Conservation (phyloP, 2,888 invertebrate species). For the Campoletis raptor region DNA sequence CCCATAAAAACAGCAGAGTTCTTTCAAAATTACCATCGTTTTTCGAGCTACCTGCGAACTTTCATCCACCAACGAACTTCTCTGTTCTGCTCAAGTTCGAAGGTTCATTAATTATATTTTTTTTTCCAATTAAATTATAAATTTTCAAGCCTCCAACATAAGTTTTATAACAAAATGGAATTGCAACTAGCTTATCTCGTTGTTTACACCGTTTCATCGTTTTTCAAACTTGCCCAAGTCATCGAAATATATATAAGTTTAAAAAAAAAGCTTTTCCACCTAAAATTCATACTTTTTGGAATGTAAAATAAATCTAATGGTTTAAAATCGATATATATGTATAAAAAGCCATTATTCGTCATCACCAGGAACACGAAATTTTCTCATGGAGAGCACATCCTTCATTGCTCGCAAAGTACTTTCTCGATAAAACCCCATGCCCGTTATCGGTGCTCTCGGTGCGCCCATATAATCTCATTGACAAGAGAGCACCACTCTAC, state of each 20-base stretch:
- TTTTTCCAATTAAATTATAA: too few species aligned
- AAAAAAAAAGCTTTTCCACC: neutral
- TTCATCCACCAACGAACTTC: neutral
- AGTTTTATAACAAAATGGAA: neutral
- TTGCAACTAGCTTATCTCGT: neutral
- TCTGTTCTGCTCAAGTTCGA: neutral
- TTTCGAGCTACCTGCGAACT: neutral
- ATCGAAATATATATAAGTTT: neutral
- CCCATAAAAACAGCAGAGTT: neutral
- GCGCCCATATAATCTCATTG: conserved; percentile 42
- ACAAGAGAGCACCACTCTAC: conserved; percentile 44
- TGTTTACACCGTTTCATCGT: neutral
- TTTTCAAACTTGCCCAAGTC: neutral
- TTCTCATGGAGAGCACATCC: neutral
- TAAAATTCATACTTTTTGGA: neutral
- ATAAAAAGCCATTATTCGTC: neutral
- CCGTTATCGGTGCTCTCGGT: conserved; percentile 42
- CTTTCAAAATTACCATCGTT: neutral
- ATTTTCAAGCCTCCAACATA: too few species aligned
- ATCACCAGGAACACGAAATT: conserved; percentile 1
- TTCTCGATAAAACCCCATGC: conserved; percentile 30
- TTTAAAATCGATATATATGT: neutral
- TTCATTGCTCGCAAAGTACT: conserved; percentile 25
- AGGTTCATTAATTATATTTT: neutral
- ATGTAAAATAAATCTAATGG: neutral